Base-by-base conservation (phyloP, 2,888 invertebrate species). In the Lasioglossum pauxillum region DNA sequence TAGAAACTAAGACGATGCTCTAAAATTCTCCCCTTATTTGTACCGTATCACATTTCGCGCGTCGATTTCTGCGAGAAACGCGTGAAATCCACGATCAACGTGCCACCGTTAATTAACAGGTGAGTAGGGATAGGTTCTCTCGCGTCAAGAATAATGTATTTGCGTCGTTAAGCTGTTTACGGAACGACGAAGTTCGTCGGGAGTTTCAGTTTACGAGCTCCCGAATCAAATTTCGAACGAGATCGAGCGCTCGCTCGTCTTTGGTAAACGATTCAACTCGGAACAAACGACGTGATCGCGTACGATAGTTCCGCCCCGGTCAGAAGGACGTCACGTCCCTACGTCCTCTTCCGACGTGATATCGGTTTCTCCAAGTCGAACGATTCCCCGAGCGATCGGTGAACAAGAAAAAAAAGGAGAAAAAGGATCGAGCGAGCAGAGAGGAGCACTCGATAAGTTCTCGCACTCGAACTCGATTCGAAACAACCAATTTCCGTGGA, bases 401-500 rank as follows among this genome's bases (percentile, higher is more conserved):
- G 27, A 0, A 60, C 60, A n/a, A 5, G 12, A 31, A 82, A 82
- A 83, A 83, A 83, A 60, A 27, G 4, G 12, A 14, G 27, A 60
- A 27, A n/a, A 27, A 27, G 12, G 27, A 14, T 27, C 60, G 27
- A 60, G n/a, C 60, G 60, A 60, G 27, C 27, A 7, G 16, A 35
- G 14, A 5, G 46, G 49, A 67, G 4, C n/a, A 41, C 49, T 60
- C 64, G 71, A 83, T 71, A 41, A 75, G 75, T 83, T 83, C 72
- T 35, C 35, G 64, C 83, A 38, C 77, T 19, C 82, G 46, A 80
- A 80, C 77, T 69, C 31, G 72, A 69, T 53, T 83, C 89, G 88
- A 86, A 82, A 83, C 89, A 83, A 89, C 81, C 88, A 86, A 86
- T 88, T 88, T 88, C 86, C 87, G 35, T 78, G 75, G 38, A 78